phyloP scores from a whole-genome alignment of 2,888 invertebrate species.

The Platycheirus albimanus region DNA sequence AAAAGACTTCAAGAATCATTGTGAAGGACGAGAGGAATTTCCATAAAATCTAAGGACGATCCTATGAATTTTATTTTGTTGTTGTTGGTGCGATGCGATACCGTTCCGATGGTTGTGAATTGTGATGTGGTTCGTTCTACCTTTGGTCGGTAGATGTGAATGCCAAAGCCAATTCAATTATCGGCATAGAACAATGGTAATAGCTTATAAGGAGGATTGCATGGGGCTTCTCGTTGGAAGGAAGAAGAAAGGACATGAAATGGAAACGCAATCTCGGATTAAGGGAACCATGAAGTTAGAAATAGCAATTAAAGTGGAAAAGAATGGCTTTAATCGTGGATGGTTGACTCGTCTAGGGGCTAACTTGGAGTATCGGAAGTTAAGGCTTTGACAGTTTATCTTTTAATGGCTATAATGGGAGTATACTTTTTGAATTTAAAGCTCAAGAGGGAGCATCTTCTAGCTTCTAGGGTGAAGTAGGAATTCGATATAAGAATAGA shows the following conservation, averaged over 20 bases:
- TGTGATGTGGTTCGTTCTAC: background rate
- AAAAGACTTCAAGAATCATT: constrained; percentile 11
- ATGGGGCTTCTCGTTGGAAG: background rate
- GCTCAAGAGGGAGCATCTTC: background rate
- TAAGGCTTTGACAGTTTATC: constrained; percentile 44
- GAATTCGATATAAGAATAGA: constrained; percentile 9
- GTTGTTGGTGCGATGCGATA: constrained; percentile 11
- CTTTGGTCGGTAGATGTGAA: constrained; percentile 41
- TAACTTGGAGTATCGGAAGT: constrained; percentile 39
- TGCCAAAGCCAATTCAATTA: constrained; percentile 67
- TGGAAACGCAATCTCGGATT: constrained; percentile 63
- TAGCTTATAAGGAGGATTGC: constrained; percentile 2
- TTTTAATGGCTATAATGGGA: constrained; percentile 30
- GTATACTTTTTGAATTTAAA: constrained; percentile 21
- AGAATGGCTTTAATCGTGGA: constrained; percentile 50
- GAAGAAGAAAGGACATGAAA: constrained; percentile 37
- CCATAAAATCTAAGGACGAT: constrained; percentile 47
- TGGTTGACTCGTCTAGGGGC: constrained; percentile 24
- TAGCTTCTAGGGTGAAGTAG: background rate
- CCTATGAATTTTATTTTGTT: constrained; percentile 39
- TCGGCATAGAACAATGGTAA: constrained; percentile 48
- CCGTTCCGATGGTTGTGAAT: too few species aligned
- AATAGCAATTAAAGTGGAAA: constrained; percentile 62
- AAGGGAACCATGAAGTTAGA: constrained; percentile 60
- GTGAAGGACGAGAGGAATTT: constrained; percentile 45